phyloP scores from a whole-genome alignment of 1,140 invertebrate species.

The Platorchestia sp. region DNA sequence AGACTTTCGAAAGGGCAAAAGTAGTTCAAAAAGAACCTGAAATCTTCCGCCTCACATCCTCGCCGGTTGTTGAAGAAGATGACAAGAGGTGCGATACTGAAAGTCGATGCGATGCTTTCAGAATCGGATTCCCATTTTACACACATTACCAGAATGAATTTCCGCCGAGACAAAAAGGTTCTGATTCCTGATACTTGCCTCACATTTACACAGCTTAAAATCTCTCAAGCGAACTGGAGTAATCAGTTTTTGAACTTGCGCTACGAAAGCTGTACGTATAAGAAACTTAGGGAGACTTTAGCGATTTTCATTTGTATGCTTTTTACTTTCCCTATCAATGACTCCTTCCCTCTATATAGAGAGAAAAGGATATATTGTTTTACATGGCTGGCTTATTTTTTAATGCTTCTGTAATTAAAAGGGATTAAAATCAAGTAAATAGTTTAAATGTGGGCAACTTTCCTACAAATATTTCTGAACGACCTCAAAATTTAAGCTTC shows the following conservation, averaged over 20 bases:
- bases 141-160: neutral
- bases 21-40: neutral
- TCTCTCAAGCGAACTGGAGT: neutral
- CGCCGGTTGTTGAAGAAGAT: neutral
- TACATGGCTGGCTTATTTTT: neutral
- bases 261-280: neutral
- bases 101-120: neutral
- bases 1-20: neutral
- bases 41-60: neutral
- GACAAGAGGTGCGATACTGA: neutral
- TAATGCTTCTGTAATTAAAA: neutral
- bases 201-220: neutral
- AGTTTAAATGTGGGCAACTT: too few species aligned
- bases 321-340: neutral
- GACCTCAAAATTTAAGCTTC: too few species aligned
- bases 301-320: neutral
- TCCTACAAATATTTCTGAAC: too few species aligned
- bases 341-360: too few species aligned
- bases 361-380: too few species aligned
- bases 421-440: too few species aligned
- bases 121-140: constrained; percentile 7
- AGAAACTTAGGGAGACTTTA: neutral
- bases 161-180: neutral
- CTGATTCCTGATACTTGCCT: neutral
- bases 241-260: neutral